These are phyloP conservation scores for Pegoplata infirma DNA, from an alignment of 2,888 invertebrate species.

Conservation along the genomic window DNA sequence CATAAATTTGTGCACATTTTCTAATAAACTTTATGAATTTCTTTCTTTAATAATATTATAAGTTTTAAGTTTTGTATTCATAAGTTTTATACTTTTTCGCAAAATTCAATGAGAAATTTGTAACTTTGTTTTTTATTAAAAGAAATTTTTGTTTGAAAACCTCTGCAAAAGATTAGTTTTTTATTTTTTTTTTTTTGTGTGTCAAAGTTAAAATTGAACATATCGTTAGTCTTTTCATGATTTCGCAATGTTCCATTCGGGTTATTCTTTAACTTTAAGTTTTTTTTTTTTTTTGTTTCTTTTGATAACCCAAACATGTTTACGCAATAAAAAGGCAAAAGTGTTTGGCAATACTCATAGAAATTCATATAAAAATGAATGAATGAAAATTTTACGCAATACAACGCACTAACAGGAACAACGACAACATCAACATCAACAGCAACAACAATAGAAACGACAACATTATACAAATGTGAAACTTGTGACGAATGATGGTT, in stretches of 20 bases:
- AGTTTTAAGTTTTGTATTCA: too few species aligned
- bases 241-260: too few species aligned
- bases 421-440: not conserved
- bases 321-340: slow-evolving; percentile 51
- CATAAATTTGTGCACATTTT: too few species aligned
- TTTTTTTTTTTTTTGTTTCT: not conserved
- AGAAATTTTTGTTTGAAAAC: not conserved
- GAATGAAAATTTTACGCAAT: slow-evolving; percentile 46
- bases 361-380: slow-evolving; percentile 4
- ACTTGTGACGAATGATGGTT: slow-evolving; percentile 24
- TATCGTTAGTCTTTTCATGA: slow-evolving; percentile 1
- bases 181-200: slow-evolving; percentile 1
- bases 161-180: too few species aligned
- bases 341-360: slow-evolving; percentile 31
- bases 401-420: slow-evolving; percentile 17
- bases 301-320: slow-evolving; percentile 54
- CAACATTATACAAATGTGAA: not conserved
- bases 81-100: too few species aligned
- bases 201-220: slow-evolving; percentile 5
- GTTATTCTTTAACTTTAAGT: too few species aligned
- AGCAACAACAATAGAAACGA: not conserved
- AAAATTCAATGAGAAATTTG: too few species aligned
- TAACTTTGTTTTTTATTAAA: too few species aligned
- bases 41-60: too few species aligned
- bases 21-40: too few species aligned